Evolutionary conservation across 2,797 vertebrate genomes (phyloP), one percentile per base, ranked within the genome.

Genomic region (Champsocephalus gunnari): DNA sequence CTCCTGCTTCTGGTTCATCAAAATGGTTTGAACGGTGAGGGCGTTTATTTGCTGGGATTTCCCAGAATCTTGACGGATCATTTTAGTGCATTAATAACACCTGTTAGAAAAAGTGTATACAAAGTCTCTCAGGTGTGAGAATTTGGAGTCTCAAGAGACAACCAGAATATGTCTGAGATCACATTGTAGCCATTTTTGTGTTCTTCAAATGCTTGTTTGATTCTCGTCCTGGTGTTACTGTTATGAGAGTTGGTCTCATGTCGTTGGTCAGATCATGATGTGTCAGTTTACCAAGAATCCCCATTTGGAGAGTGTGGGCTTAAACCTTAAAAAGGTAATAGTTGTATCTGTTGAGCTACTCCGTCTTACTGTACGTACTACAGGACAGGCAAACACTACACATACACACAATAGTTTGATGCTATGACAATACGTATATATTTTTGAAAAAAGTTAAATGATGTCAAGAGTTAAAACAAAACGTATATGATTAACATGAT

Each of bases 1-100:
- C 43, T 79, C 38, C 38, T 80, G 71, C 44, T 64, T 74, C 66
- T 49, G 59, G 64, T 24, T 63, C 54, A 62, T 66, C 24, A 19
- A 32, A 21, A 44, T n/a, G 49, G 41, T 61, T 50, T 50, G 45
- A 76, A 41, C 53, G 53, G 44, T 21, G 50, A 59, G 47, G 12
- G 2, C 24, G 16, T 74, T 77, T 49, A 66, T 44, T 9, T 48
- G 44, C 55, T n/a, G 54, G 32, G 14, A 38, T 32, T 74, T 51
- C 55, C 34, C 59, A 11, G 44, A 59, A 45, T 41, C 14, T 12
- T 19, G 3, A 14, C 21, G 43, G 57, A 66, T 61, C 1, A 60
- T 60, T 61, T 61, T 44, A 44, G 11, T 16, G 24, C 34, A 24
- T 32, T 34, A 79, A 60, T 17, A 64, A 47, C 13, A 41, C 49